These are phyloP conservation scores for Drosophila cardini DNA, from an alignment of 1,140 invertebrate species.

Conservation along the genomic window DNA sequence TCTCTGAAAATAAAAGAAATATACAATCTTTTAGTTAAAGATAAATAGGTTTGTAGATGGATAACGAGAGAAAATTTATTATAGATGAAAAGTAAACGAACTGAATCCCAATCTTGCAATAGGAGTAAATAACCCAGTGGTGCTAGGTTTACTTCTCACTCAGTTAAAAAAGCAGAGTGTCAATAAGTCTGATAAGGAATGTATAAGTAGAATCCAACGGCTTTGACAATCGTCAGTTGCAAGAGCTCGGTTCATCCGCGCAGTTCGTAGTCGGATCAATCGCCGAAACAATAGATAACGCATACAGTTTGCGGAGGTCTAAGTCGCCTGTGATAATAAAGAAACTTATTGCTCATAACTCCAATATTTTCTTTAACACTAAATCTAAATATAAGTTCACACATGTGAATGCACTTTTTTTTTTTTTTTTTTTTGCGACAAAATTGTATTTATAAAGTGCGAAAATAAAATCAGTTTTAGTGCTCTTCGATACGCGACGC, in stretches of 20 bases:
- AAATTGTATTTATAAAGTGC: neutral
- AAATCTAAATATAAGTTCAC: neutral
- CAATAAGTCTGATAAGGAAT: slow-evolving; percentile 20
- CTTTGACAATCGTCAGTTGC: slow-evolving; percentile 3
- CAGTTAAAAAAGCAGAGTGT: slow-evolving; percentile 3
- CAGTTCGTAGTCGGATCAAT: slow-evolving; percentile 4
- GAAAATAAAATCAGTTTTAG: neutral
- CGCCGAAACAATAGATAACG: neutral
- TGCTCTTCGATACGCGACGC: neutral
- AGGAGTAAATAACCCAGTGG: neutral
- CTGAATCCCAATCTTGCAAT: neutral
- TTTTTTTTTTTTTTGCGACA: neutral
- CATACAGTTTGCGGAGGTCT: neutral
- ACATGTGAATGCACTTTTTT: neutral
- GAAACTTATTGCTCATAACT: slow-evolving; percentile 11
- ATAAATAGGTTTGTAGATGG: neutral
- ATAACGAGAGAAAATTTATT: slow-evolving; percentile 3
- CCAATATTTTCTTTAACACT: neutral
- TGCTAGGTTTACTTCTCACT: neutral
- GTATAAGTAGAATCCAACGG: slow-evolving; percentile 18
- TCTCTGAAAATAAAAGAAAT: slow-evolving; percentile 24
- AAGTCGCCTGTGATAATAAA: slow-evolving; percentile 10
- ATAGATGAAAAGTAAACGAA: neutral
- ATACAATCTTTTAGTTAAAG: neutral
- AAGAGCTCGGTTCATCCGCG: slow-evolving; percentile 8